Conservation (phyloP, 2,797 vertebrate species). For the Limnodromus scolopaceus region DNA sequence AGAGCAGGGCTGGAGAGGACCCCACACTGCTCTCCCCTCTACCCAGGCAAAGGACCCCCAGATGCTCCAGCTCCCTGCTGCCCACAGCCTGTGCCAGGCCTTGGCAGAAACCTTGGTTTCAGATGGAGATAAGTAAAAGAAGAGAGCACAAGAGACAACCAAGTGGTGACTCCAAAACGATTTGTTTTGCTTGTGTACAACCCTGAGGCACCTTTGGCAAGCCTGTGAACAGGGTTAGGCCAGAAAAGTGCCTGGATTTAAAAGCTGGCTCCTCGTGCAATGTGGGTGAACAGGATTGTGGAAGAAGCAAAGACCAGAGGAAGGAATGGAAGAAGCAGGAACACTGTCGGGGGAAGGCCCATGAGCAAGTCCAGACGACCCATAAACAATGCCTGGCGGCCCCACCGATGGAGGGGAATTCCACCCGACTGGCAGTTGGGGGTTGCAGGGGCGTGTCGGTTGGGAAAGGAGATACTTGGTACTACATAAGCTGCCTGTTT, state of each 20-base stretch:
- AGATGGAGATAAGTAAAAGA: neutral
- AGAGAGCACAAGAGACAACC: neutral
- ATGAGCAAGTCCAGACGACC: no score
- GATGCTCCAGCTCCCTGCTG: neutral
- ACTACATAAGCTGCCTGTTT: no score
- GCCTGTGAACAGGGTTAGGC: neutral
- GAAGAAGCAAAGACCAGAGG: no score
- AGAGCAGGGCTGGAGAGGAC: neutral
- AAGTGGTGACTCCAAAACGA: rapidly evolving
- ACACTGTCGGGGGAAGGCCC: no score
- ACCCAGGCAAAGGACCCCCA: neutral
- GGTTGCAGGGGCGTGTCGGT: no score
- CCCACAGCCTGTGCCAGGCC: rapidly evolving
- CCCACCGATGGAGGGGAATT: no score
- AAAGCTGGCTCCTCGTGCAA: neutral
- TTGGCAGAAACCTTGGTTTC: neutral
- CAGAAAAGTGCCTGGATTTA: neutral
- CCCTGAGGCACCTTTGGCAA: neutral
- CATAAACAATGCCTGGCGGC: no score
- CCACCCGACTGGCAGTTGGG: no score
- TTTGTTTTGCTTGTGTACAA: neutral
- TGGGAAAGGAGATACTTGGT: no score
- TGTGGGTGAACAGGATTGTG: no score
- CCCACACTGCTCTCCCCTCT: rapidly evolving
- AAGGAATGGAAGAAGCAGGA: no score